Evolutionary conservation across 2,888 invertebrate genomes (phyloP), one percentile per base, ranked within the genome.

Genomic region (Chrysolina oricalcia): DNA sequence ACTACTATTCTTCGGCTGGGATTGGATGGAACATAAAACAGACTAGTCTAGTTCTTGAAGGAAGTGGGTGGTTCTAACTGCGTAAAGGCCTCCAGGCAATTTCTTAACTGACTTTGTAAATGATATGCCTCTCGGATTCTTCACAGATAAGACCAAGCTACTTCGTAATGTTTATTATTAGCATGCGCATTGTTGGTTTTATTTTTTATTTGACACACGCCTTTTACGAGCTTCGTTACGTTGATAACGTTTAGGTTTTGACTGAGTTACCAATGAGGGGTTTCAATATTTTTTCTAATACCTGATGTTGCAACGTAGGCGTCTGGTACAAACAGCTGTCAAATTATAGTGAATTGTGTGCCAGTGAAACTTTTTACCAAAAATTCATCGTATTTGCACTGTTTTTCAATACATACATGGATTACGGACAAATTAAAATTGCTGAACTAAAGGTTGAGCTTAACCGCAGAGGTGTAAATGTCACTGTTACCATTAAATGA

Each of bases 31-130:
- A 68, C 75, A 81, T 81, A 80, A 81, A 82, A 80, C 74, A 67
- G 67, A 35, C 81, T 81, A 81, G 81, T 81, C 79, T 79, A 82
- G 81, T 81, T 82, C 79, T 78, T 78, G 75, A 75, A 84, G 85
- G 85, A 85, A 85, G 85, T 85, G 85, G 85, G 85, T 85, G 85
- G 83, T 79, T 80, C 84, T 85, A 84, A 84, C 84, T 83, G 85
- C 84, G 77, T 81, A 78, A 66, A 67, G 72, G 81, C 81, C 84
- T 78, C 68, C 67, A 79, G 84, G 84, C 83, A 73, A 77, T 78
- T 79, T 77, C 78, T 81, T 78, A 82, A 80, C 78, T 77, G 80
- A 78, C 79, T 81, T 71, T 72, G 81, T 81, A 81, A 81, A 81
- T 79, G 83, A 83, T 83, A 80, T 75, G 78, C 80, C 78, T 73